Conservation (phyloP, 2,797 vertebrate species). For the Neomorphus geoffroyi region DNA sequence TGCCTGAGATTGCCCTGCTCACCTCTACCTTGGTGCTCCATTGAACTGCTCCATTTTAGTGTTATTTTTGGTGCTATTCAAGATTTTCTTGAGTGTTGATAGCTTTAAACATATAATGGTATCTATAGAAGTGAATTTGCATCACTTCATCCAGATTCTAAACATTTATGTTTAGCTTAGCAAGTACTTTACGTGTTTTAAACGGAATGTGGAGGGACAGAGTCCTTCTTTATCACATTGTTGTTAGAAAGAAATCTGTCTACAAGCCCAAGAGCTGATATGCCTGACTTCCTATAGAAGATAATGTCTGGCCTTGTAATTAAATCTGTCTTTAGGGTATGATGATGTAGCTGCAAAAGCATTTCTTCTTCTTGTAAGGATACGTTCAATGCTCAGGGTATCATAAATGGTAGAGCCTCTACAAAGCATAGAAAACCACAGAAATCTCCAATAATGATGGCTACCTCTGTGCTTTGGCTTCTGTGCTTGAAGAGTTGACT, state of each 20-base stretch:
- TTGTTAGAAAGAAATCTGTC: not conserved
- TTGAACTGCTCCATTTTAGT: slow-evolving; percentile 40
- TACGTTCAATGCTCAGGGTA: not conserved
- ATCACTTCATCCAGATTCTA: not conserved
- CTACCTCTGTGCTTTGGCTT: not conserved
- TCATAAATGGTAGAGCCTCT: not conserved
- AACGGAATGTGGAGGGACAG: not conserved
- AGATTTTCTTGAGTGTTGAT: slow-evolving; percentile 22
- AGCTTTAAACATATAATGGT: not conserved
- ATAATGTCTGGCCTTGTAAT: not conserved
- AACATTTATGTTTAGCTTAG: not conserved
- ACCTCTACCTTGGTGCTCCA: slow-evolving; percentile 60
- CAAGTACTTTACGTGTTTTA: not conserved
- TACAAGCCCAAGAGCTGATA: not conserved
- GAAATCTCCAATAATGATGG: not conserved
- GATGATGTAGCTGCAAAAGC: not conserved
- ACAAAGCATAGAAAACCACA: not conserved
- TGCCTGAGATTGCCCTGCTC: slow-evolving; percentile 57
- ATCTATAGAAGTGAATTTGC: slow-evolving; percentile 14
- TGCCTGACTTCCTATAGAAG: not conserved
- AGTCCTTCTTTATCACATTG: not conserved
- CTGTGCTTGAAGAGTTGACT: not conserved
- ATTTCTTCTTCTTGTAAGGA: not conserved
- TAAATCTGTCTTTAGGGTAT: not conserved
- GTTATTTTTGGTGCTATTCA: slow-evolving; percentile 54